Base-by-base conservation (phyloP, 2,113 vertebrate genomes). In the Beaufortia kweichowensis region DNA sequence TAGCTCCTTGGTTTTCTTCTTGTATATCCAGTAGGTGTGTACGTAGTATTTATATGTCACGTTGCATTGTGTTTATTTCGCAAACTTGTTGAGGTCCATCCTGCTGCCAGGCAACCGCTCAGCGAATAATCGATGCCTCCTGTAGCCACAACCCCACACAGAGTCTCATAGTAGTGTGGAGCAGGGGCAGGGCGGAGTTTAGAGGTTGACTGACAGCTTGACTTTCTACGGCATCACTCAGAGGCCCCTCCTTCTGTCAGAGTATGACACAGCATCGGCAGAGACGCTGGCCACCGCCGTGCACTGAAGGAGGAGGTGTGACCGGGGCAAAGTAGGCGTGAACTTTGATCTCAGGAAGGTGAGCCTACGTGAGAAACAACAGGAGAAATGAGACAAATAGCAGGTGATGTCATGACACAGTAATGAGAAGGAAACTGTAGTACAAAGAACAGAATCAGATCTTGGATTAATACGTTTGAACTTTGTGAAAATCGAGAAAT, bases 291-390 rank as follows among this genome's bases (percentile, higher is more conserved):
- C 97, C 93, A 90, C 95, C 96, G 84, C 96, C 96, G 78, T 96
- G 96, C 1, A 98, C 95, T 26, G 96, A 98, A 0, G 96, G 97
- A 29, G 97, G 96, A 0, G 97, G 97, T 84, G 97, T 98, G 90
- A 98, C 96, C 8, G 97, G 97, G n/a, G 96, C 96, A 85, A 98
- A 99, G 94, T 99, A 99, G 43, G 97, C 97, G 8, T 98, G 97
- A 88, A 99, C 96, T 93, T 96, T 98, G 85, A 99, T 98, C 86
- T 98, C 98, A 85, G 97, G 97, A 85, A 99, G 92, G 81, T 99
- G 97, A 86, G 97, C 98, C 97, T 99, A 93, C 62, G 63, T 76
- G 17, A 66, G 56, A 82, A 61, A 41, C n/a, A 56, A 79, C 4
- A 65, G 10, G 8, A 77, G 53, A 48, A 15, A 69, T 31, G 41